These are phyloP conservation scores for Ceratitis capitata DNA, from an alignment of 1,140 invertebrate species.

Conservation along the genomic window DNA sequence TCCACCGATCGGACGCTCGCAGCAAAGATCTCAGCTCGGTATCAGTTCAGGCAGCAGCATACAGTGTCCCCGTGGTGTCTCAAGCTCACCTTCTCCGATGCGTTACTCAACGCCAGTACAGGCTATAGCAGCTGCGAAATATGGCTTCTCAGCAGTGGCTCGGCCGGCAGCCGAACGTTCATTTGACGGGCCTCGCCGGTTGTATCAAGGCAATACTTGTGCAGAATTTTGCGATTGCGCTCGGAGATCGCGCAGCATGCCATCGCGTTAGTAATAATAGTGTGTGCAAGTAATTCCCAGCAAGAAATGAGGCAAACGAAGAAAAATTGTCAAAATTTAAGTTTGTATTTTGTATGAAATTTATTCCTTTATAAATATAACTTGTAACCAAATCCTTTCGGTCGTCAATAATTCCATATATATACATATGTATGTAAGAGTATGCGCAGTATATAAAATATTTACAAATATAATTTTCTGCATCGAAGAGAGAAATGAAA, in stretches of 20 bases:
- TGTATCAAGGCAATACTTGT: background rate
- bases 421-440: no score
- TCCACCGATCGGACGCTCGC: background rate
- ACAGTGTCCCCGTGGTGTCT: background rate
- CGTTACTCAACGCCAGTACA: background rate
- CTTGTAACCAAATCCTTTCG: no score
- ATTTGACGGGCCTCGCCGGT: background rate
- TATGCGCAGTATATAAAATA: no score
- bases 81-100: background rate
- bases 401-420: no score
- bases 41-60: background rate
- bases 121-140: background rate
- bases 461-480: no score
- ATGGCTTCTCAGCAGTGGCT: background rate
- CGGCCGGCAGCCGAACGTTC: background rate
- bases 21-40: background rate
- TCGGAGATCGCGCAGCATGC: background rate
- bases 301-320: no score
- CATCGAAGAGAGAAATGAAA: no score
- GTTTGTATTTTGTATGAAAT: no score
- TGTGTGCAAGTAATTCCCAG: no score
- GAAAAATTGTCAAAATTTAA: no score
- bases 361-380: no score
- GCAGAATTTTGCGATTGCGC: background rate
- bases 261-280: slow-evolving; percentile 6